A percentile compares a stretch with the other conserved stretches of the same genome.
phyloP scores from a whole-genome alignment of 2,797 vertebrate species.

The Pseudochirops cupreus region DNA sequence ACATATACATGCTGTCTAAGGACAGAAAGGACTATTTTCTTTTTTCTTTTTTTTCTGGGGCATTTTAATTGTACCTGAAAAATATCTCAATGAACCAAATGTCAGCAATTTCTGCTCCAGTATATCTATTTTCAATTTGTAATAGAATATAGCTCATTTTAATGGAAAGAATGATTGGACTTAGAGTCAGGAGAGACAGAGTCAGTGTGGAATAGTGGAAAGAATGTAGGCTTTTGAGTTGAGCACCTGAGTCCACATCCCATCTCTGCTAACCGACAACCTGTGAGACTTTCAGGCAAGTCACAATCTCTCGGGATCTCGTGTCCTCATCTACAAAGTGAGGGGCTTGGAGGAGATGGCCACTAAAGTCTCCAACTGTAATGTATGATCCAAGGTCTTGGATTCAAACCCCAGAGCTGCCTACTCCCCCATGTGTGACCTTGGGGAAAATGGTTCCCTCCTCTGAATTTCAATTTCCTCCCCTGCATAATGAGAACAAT shows the following conservation, averaged over 20 bases:
- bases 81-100: slow-evolving; percentile 57
- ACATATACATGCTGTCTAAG: background rate
- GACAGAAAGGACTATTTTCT: background rate
- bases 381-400: background rate
- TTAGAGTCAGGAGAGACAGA: background rate
- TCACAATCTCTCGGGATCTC: background rate
- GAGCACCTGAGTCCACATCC: background rate
- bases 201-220: background rate
- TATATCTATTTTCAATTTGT: slow-evolving; percentile 13
- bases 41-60: background rate
- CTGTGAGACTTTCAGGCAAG: background rate
- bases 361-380: background rate
- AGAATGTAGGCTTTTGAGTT: background rate
- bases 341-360: background rate
- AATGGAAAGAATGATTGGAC: background rate
- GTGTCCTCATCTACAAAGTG: background rate
- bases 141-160: background rate
- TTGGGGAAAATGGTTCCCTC: background rate
- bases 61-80: slow-evolving; percentile 63
- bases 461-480: background rate
- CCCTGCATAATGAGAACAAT: background rate
- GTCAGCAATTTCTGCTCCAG: slow-evolving; percentile 62
- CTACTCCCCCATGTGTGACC: background rate
- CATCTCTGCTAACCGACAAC: background rate
- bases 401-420: background rate